phyloP scores from a whole-genome alignment of 2,113 vertebrate species.

The Psilopogon haemacephalus region DNA sequence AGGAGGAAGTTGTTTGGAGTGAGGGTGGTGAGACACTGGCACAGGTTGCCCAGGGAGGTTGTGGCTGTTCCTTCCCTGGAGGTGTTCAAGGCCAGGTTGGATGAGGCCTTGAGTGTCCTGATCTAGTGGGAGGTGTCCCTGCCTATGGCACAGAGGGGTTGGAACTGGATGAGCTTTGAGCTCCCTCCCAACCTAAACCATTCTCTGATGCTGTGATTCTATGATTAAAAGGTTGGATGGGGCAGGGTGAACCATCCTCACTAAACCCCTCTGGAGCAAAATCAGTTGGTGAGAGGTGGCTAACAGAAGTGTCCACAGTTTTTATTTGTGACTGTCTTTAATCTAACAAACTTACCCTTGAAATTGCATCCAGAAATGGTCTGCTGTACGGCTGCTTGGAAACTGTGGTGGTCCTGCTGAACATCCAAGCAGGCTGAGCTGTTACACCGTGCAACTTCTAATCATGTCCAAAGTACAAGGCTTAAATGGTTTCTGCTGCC shows the following conservation, averaged over 20 bases:
- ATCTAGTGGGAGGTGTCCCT: too few relatives aligned
- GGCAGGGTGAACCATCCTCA: neutral
- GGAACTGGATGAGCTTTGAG: too few relatives aligned
- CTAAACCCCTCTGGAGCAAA: neutral
- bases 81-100: too few relatives aligned
- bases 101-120: too few relatives aligned
- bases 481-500: neutral
- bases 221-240: slow-evolving; percentile 1
- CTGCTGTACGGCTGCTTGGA: neutral
- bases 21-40: too few relatives aligned
- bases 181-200: too few relatives aligned
- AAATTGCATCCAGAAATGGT: neutral
- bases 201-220: too few relatives aligned
- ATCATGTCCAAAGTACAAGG: neutral
- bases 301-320: neutral
- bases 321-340: neutral
- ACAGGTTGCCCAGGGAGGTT: too few relatives aligned
- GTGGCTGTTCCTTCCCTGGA: too few relatives aligned
- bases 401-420: neutral
- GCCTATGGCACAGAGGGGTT: too few relatives aligned
- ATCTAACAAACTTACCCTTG: neutral
- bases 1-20: too few relatives aligned
- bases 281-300: neutral
- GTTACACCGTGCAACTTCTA: neutral
- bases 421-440: neutral